A percentile compares a stretch with the other conserved stretches of the same genome.
These are phyloP conservation scores for Pristionchus japonicus DNA, from an alignment of 2,888 invertebrate genomes.

Conservation along the genomic window DNA sequence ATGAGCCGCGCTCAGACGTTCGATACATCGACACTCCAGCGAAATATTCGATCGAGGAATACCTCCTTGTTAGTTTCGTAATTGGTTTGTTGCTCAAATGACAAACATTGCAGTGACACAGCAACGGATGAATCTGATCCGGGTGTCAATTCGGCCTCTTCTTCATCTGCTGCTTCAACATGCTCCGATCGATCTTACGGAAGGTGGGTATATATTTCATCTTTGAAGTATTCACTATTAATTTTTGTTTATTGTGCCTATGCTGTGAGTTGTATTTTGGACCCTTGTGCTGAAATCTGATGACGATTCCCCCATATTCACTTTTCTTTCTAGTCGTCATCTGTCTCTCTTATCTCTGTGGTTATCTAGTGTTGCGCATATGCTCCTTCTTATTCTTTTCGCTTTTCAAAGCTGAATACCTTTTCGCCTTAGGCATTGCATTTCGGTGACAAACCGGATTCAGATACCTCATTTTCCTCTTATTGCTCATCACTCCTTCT, in stretches of 20 bases:
- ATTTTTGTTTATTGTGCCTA: too few species aligned
- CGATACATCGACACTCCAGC: background rate
- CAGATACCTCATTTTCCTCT: background rate
- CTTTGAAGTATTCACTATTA: background rate
- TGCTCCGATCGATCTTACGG: conserved; percentile 18
- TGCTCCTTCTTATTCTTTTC: background rate
- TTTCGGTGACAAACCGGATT: background rate
- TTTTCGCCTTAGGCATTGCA: background rate
- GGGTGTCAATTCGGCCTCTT: background rate
- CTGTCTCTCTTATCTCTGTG: background rate
- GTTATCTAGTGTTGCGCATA: background rate
- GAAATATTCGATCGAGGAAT: background rate
- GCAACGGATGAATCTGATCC: conserved; percentile 1
- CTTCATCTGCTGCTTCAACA: conserved; percentile 10
- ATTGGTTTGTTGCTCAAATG: too few species aligned
- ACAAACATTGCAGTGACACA: background rate
- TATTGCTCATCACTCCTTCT: background rate
- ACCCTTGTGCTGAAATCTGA: too few species aligned
- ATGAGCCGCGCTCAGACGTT: background rate
- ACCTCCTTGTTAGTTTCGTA: background rate
- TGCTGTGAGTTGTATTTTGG: too few species aligned
- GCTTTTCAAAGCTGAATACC: background rate
- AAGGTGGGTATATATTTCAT: background rate
- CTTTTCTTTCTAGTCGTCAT: too few species aligned
- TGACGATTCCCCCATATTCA: too few species aligned